phyloP scores from a whole-genome alignment of 2,797 vertebrate species.

The Dallia pectoralis region DNA sequence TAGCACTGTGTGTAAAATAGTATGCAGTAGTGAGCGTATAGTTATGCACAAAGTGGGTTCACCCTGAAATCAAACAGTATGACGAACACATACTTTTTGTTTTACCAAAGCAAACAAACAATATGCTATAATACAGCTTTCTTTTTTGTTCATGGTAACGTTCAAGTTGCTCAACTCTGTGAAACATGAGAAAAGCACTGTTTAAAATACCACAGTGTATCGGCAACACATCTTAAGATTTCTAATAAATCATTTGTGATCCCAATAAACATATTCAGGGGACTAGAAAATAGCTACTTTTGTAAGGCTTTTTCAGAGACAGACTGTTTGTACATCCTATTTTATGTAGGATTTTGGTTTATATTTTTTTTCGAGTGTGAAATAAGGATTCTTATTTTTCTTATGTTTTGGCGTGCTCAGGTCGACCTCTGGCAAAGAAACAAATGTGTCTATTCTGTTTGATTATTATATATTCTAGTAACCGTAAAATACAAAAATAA shows the following conservation, averaged over 20 bases:
- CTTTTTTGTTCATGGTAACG: no score
- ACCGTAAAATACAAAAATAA: no score
- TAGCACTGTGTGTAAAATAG: background rate
- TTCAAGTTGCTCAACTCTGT: no score
- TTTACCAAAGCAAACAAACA: background rate
- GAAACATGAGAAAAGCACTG: no score
- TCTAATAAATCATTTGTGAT: no score
- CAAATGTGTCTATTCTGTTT: constrained; percentile 12
- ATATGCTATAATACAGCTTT: background rate
- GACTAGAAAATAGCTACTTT: no score
- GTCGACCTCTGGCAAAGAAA: background rate
- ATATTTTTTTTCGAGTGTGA: background rate
- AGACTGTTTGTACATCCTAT: background rate
- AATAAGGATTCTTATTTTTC: background rate
- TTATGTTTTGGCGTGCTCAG: background rate
- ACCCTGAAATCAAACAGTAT: background rate
- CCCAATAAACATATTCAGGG: no score
- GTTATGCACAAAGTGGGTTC: background rate
- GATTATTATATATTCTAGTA: no score
- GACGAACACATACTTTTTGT: background rate
- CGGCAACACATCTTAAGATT: no score
- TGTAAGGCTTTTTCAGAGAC: background rate
- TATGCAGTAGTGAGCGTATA: background rate
- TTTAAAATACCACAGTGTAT: no score
- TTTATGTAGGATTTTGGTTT: background rate